phyloP scores from a whole-genome alignment of 2,888 invertebrate species.

The Neuroscelio doddi region DNA sequence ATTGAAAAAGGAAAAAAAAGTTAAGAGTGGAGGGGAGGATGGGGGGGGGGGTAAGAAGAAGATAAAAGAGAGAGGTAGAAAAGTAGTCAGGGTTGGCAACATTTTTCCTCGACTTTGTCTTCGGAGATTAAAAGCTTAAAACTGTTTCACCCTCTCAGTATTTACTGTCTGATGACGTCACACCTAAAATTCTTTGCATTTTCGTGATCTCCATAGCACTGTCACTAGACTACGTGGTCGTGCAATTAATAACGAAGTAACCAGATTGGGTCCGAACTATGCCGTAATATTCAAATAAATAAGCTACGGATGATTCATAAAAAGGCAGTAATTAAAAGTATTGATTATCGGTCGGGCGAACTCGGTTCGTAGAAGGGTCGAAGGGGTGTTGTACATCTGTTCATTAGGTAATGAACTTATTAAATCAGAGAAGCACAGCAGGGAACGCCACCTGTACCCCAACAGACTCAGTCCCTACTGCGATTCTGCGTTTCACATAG shows the following conservation, averaged over 20 bases:
- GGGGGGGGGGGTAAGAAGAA: slow-evolving; percentile 20
- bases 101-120: slow-evolving; percentile 62
- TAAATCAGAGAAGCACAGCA: slow-evolving; percentile 63
- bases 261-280: slow-evolving; percentile 30
- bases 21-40: slow-evolving; percentile 21
- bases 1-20: slow-evolving; percentile 40
- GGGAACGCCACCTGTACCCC: slow-evolving; percentile 49
- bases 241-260: slow-evolving; percentile 16
- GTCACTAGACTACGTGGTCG: neutral
- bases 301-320: slow-evolving; percentile 59
- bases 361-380: slow-evolving; percentile 13
- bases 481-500: neutral
- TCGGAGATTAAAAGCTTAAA: slow-evolving; percentile 63
- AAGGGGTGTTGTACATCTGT: slow-evolving; percentile 61
- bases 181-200: too few relatives aligned
- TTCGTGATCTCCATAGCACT: too few relatives aligned
- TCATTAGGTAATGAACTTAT: slow-evolving; percentile 71
- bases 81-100: slow-evolving; percentile 54
- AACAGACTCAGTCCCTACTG: slow-evolving; percentile 14
- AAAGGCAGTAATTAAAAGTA: slow-evolving; percentile 68
- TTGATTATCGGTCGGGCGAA: slow-evolving; percentile 62
- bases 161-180: slow-evolving; percentile 32
- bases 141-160: slow-evolving; percentile 48
- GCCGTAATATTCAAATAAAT: slow-evolving; percentile 58
- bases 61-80: slow-evolving; percentile 29